Percentiles rank a stretch among this genome's conserved stretches.
phyloP scores from a whole-genome alignment of 2,888 invertebrate genomes.

The Dendrolimus houi region DNA sequence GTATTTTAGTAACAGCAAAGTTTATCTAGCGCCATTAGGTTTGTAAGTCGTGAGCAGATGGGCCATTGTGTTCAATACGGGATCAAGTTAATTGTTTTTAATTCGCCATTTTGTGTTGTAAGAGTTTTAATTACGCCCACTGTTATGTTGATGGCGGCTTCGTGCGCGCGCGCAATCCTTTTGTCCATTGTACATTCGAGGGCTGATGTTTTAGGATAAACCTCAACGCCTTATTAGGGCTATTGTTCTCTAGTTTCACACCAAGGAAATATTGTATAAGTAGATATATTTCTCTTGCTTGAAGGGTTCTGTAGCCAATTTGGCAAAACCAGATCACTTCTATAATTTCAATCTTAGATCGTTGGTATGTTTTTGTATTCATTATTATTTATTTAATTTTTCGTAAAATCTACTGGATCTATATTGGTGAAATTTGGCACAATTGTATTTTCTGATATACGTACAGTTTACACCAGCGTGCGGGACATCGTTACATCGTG shows the following conservation, averaged over 20 bases:
- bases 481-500: too few species aligned
- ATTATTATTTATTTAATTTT: too few species aligned
- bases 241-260: conserved; percentile 1
- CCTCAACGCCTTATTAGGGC: conserved; percentile 16
- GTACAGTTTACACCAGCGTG: too few species aligned
- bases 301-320: too few species aligned
- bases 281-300: too few species aligned
- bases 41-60: neutral
- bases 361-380: too few species aligned
- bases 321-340: too few species aligned
- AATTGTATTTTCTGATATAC: too few species aligned
- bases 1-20: neutral
- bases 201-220: conserved; percentile 32
- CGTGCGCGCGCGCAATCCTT: conserved; percentile 50
- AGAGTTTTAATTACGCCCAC: conserved; percentile 73
- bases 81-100: conserved; percentile 69
- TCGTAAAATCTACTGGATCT: too few species aligned
- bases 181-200: conserved; percentile 51
- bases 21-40: neutral
- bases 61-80: conserved; percentile 68
- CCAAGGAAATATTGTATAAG: too few species aligned
- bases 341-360: too few species aligned
- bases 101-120: conserved; percentile 64
- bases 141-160: conserved; percentile 55
- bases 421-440: too few species aligned